Base-by-base conservation (phyloP, 2,888 invertebrate genomes). In the Osmoderma eremita region DNA sequence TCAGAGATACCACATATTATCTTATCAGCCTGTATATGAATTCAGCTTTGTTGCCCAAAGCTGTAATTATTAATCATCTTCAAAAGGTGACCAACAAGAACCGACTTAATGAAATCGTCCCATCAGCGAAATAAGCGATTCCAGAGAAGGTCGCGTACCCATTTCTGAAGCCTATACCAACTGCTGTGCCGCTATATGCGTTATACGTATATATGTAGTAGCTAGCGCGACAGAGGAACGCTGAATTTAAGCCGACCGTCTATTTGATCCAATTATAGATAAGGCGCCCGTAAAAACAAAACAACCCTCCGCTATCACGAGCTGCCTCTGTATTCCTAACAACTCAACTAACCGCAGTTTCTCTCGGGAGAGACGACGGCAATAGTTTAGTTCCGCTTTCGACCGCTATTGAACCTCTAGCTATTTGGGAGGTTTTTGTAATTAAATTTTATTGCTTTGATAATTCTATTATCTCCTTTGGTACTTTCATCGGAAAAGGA, bases 191-290 rank as follows among this genome's bases (percentile, higher is more conserved):
- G 39, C 36, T 53, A 18, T 53, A 36, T 10, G 6, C 30, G 30
- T 10, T 53, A 38, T 53, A 38, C 17, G n/a, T 49, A 51, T 51
- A 15, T 49, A 41, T 41, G 41, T 22, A 56, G 39, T 41, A 45
- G 18, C 58, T 48, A 61, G 45, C 58, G 30, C 58, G 45, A 45
- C 58, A 61, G 45, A 17, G 45, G 17, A 65, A 50, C 42, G 51
- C 41, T 50, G 65, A 67, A 63, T 70, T 67, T 72, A 72, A 73
- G 72, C 69, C 70, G 65, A 51, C 69, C 76, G 72, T 72, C 74
- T 73, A 75, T 76, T 77, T 75, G 77, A 77, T 78, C 78, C 78
- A 78, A 78, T 78, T 78, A 78, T 77, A 78, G 78, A 78, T 77
- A 78, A 74, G 73, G 68, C 69, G 69, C 66, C 73, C 70, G 75